Base-by-base conservation (phyloP, 2,113 vertebrate genomes). In the Symphodus melops region DNA sequence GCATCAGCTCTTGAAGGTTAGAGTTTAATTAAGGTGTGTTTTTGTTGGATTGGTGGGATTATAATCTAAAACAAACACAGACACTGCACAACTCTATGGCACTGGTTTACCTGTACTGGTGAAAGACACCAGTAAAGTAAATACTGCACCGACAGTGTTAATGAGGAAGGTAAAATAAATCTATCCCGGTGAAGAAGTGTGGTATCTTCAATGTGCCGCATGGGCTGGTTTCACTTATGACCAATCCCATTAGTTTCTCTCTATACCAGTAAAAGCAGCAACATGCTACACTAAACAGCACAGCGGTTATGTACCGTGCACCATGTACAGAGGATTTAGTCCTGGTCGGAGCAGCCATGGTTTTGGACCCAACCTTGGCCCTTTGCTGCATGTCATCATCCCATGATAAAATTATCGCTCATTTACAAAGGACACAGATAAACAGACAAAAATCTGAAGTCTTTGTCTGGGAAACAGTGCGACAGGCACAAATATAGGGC, bases 401-500 rank as follows among this genome's bases (percentile, higher is more conserved):
- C 25, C 25, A 25, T 4, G 25, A 2, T 25, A 2, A 65, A 72
- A 36, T 57, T 39, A 56, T 11, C 17, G 37, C 25, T 69, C 16
- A 61, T 14, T 46, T 28, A 70, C 39, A 77, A 57, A 82, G 72
- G 39, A 83, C 59, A 57, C 28, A 56, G 58, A 33, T 46, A 28
- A 51, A 61, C 53, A 42, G 56, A 73, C 55, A 68, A 68, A 62
- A 69, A 72, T 49, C 56, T 42, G 20, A 73, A 74, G 67, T 75
- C 81, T 75, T 74, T 75, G 78, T 71, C 81, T 78, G 63, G 82
- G 72, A 84, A 74, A 72, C 66, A 23, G 63, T 55, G 58, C 68
- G 49, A 71, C 63, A 61, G 68, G 75, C 66, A 66, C 52, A 80
- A 76, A 90, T 84, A 58, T 78, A 79, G 75, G 72, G 10, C 82